A percentile compares a stretch with the other conserved stretches of the same genome.
Conservation (phyloP, 2,888 invertebrate species). For the Alcis repandata region DNA sequence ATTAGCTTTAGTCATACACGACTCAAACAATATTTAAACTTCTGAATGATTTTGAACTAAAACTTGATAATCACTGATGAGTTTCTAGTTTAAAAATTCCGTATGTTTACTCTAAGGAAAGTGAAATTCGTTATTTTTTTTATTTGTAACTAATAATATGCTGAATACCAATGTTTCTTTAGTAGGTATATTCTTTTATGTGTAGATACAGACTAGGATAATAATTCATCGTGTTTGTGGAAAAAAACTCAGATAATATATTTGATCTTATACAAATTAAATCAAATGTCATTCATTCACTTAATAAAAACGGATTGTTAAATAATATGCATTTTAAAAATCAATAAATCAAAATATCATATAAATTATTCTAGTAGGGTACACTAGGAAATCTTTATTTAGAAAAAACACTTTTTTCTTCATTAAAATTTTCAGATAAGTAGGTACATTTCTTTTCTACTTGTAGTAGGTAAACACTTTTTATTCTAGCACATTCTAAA, state of each 20-base stretch:
- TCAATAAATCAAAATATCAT: conserved; percentile 23
- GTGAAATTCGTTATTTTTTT: too few relatives aligned
- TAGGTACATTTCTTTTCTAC: too few relatives aligned
- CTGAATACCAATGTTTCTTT: background rate
- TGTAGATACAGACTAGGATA: background rate
- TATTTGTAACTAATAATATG: background rate
- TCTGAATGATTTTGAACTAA: background rate
- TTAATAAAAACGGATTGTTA: conserved; percentile 12
- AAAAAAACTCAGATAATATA: background rate
- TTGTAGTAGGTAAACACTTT: too few relatives aligned
- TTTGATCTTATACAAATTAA: conserved; percentile 5
- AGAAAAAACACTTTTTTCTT: background rate
- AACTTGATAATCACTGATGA: background rate
- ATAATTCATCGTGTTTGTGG: background rate
- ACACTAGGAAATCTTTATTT: background rate
- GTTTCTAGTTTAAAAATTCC: too few relatives aligned
- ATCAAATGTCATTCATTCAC: conserved; percentile 16
- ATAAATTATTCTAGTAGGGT: conserved; percentile 16
- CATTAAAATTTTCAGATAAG: too few relatives aligned
- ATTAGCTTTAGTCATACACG: background rate
- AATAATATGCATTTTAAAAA: conserved; percentile 29
- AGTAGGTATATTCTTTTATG: background rate
- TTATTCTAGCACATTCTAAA: too few relatives aligned
- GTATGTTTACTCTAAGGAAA: too few relatives aligned
- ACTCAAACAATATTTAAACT: background rate